phyloP scores from a whole-genome alignment of 2,888 invertebrate genomes.

The Geophilus truncorum region DNA sequence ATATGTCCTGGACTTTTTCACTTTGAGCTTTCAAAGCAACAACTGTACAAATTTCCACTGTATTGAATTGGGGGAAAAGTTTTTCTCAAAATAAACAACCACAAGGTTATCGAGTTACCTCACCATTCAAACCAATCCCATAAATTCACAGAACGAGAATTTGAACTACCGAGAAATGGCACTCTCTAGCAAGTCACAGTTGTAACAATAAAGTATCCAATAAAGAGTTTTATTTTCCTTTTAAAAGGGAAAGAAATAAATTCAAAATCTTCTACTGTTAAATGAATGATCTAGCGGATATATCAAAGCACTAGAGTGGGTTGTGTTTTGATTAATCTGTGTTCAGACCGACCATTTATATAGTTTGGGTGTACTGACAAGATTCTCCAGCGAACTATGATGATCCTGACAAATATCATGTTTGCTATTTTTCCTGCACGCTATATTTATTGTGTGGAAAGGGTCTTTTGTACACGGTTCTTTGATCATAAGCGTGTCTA shows the following conservation, averaged over 20 bases:
- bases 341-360: not conserved
- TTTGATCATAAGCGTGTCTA: conserved; percentile 21
- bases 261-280: not conserved
- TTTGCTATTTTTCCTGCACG: conserved; percentile 24
- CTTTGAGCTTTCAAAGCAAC: not conserved
- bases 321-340: not conserved
- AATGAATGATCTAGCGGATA: not conserved
- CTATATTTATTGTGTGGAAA: conserved; percentile 24
- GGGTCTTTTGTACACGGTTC: conserved; percentile 18
- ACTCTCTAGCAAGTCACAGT: not conserved
- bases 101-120: not conserved
- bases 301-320: not conserved
- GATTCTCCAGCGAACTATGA: conserved; percentile 14
- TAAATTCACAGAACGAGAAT: not conserved
- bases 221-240: not conserved
- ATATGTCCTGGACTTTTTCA: not conserved
- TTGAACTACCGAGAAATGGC: not conserved
- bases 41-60: not conserved
- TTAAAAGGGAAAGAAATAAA: not conserved
- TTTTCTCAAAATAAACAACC: conserved; percentile 8
- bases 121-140: not conserved
- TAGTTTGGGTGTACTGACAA: not conserved
- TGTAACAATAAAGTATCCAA: not conserved
- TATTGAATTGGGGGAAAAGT: not conserved
- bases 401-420: conserved; percentile 27